phyloP scores from a whole-genome alignment of 1,140 invertebrate genomes.

The Temnothorax curvispinosus region DNA sequence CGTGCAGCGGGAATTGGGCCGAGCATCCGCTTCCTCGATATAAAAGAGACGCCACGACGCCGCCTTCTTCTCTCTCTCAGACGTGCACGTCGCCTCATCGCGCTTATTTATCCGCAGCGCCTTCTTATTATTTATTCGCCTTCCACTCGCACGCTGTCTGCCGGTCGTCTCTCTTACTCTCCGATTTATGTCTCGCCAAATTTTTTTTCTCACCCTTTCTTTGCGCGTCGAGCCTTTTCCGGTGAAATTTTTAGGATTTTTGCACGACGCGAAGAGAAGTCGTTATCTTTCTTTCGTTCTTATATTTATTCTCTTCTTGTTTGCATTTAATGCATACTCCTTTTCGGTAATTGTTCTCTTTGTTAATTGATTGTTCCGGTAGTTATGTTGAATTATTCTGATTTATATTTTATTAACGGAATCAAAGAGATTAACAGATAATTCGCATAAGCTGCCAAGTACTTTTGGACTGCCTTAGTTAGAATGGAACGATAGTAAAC shows the following conservation, averaged over 20 bases:
- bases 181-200: neutral
- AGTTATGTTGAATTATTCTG: neutral
- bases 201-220: slow-evolving; percentile 14
- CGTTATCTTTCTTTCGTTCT: neutral
- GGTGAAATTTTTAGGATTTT: slow-evolving; percentile 25
- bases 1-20: slow-evolving; percentile 70
- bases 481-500: neutral
- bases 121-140: slow-evolving; percentile 13
- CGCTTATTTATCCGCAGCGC: slow-evolving; percentile 25
- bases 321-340: neutral
- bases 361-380: neutral
- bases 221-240: neutral
- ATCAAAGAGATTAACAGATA: neutral
- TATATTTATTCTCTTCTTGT: neutral
- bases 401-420: neutral
- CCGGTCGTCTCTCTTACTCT: neutral
- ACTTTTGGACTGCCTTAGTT: neutral
- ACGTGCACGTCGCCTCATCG: slow-evolving; percentile 1
- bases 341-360: neutral
- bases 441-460: neutral
- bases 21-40: slow-evolving; percentile 71
- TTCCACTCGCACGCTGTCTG: slow-evolving; percentile 24
- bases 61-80: neutral
- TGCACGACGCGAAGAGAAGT: neutral
- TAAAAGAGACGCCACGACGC: slow-evolving; percentile 36